phyloP scores from a whole-genome alignment of 2,888 invertebrate genomes.

The Lamellibrachia columna region DNA sequence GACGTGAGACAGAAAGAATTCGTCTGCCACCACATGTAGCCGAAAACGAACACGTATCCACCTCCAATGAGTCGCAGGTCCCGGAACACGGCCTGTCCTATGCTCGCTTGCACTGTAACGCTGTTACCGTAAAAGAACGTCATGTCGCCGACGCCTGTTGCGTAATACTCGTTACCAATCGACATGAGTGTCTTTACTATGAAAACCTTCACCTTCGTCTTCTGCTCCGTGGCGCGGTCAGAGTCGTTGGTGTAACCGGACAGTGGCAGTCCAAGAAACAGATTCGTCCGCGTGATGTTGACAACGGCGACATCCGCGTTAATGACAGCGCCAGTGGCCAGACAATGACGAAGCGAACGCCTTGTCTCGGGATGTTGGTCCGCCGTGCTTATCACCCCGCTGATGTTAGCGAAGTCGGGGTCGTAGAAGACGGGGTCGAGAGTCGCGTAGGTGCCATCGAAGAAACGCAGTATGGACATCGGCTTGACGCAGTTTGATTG shows the following conservation, averaged over 20 bases:
- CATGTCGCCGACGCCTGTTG: slow-evolving; percentile 26
- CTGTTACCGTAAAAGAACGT: slow-evolving; percentile 30
- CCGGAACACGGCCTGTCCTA: slow-evolving; percentile 31
- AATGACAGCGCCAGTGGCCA: slow-evolving; percentile 37
- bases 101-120: too few species aligned
- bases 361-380: slow-evolving; percentile 26
- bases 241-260: slow-evolving; percentile 12
- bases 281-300: slow-evolving; percentile 30
- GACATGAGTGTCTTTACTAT: slow-evolving; percentile 24
- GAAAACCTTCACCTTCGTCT: slow-evolving; percentile 24
- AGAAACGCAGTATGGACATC: slow-evolving; percentile 25
- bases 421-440: neutral
- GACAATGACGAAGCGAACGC: slow-evolving; percentile 31
- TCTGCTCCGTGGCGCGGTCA: slow-evolving; percentile 20
- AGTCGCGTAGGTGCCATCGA: slow-evolving; percentile 27
- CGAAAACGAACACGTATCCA: slow-evolving; percentile 42
- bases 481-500: slow-evolving; percentile 23
- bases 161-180: neutral
- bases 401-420: neutral
- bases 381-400: slow-evolving; percentile 26
- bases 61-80: slow-evolving; percentile 40
- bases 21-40: slow-evolving; percentile 42
- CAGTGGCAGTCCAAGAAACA: slow-evolving; percentile 37
- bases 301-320: slow-evolving; percentile 24
- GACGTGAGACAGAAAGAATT: slow-evolving; percentile 41